These are phyloP conservation scores for Equus przewalskii DNA, from an alignment of 2,113 vertebrate genomes.

Conservation along the genomic window DNA sequence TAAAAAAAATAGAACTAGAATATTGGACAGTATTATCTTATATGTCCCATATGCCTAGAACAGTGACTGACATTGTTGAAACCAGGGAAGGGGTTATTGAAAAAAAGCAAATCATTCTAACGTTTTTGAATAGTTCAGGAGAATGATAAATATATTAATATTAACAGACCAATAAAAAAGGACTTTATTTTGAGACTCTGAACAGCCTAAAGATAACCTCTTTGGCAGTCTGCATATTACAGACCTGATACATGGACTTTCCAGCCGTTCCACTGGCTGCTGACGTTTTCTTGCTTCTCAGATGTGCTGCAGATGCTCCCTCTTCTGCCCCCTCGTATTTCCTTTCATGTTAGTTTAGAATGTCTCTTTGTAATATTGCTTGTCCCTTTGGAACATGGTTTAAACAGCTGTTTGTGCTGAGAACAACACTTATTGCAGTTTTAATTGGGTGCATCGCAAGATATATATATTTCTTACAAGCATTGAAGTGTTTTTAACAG, in stretches of 20 bases:
- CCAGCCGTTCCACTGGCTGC: not conserved
- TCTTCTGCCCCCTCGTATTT: not conserved
- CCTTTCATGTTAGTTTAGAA: not conserved
- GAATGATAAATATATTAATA: not conserved
- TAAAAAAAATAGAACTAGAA: not conserved
- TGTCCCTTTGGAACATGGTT: constrained; percentile 21
- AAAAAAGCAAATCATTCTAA: not conserved
- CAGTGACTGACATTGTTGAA: not conserved
- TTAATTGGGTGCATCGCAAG: constrained; percentile 39
- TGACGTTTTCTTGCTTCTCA: not conserved
- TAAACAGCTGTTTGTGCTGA: constrained; percentile 43
- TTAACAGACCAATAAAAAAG: not conserved
- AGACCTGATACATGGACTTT: not conserved
- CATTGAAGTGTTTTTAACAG: constrained; percentile 10
- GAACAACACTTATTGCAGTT: constrained; percentile 33
- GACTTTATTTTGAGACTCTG: not conserved
- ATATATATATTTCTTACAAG: constrained; percentile 8
- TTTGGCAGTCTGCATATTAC: not conserved
- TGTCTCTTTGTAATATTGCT: not conserved
- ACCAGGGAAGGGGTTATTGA: not conserved
- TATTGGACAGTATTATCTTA: not conserved
- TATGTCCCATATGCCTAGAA: not conserved
- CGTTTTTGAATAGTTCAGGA: not conserved
- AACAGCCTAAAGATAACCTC: not conserved
- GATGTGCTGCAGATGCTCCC: not conserved